phyloP scores from a whole-genome alignment of 2,888 invertebrate genomes.

The Dynastes tityus region DNA sequence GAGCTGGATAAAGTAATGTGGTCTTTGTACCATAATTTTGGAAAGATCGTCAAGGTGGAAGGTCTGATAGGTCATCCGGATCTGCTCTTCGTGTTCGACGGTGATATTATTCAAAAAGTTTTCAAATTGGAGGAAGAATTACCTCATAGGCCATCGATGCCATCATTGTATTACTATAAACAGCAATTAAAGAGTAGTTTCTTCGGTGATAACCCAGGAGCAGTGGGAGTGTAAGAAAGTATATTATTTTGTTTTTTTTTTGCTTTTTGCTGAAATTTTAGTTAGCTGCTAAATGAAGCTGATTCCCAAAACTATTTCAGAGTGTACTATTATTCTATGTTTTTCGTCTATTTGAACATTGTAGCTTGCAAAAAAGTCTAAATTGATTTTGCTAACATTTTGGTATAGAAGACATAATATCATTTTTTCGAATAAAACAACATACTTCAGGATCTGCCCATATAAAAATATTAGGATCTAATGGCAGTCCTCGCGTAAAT shows the following conservation, averaged over 20 bases:
- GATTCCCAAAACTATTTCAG: too few species aligned
- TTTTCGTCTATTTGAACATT: too few species aligned
- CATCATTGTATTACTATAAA: constrained; percentile 82
- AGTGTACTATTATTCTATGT: too few species aligned
- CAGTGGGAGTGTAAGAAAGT: constrained; percentile 86
- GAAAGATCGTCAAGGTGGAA: constrained; percentile 78
- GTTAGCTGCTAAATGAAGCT: too few species aligned
- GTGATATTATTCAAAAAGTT: constrained; percentile 81
- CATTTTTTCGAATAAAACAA: too few species aligned
- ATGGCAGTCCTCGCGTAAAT: too few species aligned
- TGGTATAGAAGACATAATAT: too few species aligned
- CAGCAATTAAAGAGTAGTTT: constrained; percentile 79
- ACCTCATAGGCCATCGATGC: constrained; percentile 83
- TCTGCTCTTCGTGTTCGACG: constrained; percentile 82
- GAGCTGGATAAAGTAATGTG: constrained; percentile 76
- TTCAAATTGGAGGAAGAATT: constrained; percentile 80
- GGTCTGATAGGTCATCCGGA: constrained; percentile 85
- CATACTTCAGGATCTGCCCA: too few species aligned
- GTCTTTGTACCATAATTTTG: constrained; percentile 74
- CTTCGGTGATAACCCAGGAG: constrained; percentile 81
- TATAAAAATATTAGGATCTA: too few species aligned
- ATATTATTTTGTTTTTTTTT: too few species aligned
- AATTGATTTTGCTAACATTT: too few species aligned
- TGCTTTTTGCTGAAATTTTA: constrained; percentile 2
- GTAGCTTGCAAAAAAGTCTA: too few species aligned